Base-by-base conservation (phyloP, 2,113 vertebrate species). In the Zingel zingel region DNA sequence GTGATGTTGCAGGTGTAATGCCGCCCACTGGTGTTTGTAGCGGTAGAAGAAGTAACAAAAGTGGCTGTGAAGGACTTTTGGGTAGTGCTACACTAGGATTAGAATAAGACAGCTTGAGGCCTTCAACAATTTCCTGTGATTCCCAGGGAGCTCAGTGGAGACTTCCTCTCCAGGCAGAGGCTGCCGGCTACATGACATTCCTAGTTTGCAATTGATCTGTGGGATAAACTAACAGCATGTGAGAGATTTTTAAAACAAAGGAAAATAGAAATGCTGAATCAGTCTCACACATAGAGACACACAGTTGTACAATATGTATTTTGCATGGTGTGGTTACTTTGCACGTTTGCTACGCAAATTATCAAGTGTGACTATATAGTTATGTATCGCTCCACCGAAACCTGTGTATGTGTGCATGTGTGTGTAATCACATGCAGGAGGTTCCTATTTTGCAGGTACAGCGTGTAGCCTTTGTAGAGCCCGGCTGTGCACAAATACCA, bases 401-500 rank as follows among this genome's bases (percentile, higher is more conserved):
- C 36, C 30, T 54, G 27, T 64, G 25, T 36, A 39, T 68, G 58
- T 82, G 71, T 23, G 19, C 57, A 63, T 30, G 54, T 62, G 54
- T 56, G 23, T 72, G 67, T 39, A 30, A 61, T 73, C 53, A 63
- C 83, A 74, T 18, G 13, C 74, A 65, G 64, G 70, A 66, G 84
- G 78, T 77, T 79, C 47, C 73, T 88, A 23, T 82, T 89, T 79
- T 77, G 88, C 85, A 91, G 80, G 84, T 92, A 67, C 80, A 88
- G 72, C 79, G 2, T 92, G 92, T 87, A 89, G 87, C 86, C 83
- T 92, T 91, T 89, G 86, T 91, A 73, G 76, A 86, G 77, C 69
- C 87, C 10, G 74, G 65, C 83, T 89, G 80, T 91, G 90, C 89
- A 92, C 92, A 94, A 93, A 94, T 91, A 92, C 86, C 91, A 88